Percentiles rank a stretch among this genome's conserved stretches.
phyloP scores from a whole-genome alignment of 2,797 vertebrate species.

The Spinus pinus region DNA sequence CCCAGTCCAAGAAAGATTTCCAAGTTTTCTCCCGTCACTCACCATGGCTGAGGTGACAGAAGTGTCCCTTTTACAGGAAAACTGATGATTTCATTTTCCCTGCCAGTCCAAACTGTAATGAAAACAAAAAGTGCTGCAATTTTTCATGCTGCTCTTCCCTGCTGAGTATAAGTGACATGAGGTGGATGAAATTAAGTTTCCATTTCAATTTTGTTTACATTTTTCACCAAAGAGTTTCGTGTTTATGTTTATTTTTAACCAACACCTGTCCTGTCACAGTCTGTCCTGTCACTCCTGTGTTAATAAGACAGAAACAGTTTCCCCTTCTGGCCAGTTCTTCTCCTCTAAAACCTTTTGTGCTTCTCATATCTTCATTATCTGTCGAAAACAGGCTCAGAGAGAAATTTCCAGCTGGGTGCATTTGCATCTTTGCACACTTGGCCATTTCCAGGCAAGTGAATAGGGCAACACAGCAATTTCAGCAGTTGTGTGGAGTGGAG shows the following conservation, averaged over 20 bases:
- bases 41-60: neutral
- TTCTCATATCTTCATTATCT: neutral
- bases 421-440: neutral
- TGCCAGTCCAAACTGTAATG: neutral
- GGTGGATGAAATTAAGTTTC: neutral
- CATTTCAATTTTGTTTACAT: neutral
- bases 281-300: neutral
- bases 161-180: neutral
- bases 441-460: conserved; percentile 8
- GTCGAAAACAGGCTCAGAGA: neutral
- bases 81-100: neutral
- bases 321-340: rapidly evolving
- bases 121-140: neutral
- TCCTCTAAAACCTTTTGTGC: neutral
- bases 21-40: conserved; percentile 16
- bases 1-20: conserved; percentile 17
- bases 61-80: conserved; percentile 8
- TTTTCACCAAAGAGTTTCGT: neutral
- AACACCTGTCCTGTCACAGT: neutral
- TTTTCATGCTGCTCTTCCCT: neutral
- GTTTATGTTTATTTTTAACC: neutral
- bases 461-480: neutral
- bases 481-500: neutral
- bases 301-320: neutral
- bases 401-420: conserved; percentile 7